A percentile compares a stretch with the other conserved stretches of the same genome.
These are phyloP conservation scores for Acinonyx jubatus DNA, from an alignment of 2,113 vertebrate genomes.

Conservation along the genomic window DNA sequence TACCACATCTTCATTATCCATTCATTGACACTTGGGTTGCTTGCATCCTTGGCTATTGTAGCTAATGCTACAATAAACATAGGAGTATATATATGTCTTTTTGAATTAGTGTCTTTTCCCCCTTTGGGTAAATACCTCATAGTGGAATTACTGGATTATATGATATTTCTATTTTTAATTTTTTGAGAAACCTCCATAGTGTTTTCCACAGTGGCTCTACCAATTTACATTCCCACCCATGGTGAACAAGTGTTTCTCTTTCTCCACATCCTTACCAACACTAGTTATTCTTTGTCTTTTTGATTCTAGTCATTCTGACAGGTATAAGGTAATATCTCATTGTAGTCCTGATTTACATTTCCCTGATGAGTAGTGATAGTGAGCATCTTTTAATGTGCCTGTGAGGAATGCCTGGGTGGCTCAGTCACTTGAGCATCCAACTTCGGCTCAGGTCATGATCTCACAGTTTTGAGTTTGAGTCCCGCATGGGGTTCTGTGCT, in stretches of 20 bases:
- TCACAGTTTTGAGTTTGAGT: too few species aligned
- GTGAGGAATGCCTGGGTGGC: neutral
- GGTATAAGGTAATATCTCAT: neutral
- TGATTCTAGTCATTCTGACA: neutral
- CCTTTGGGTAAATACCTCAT: neutral
- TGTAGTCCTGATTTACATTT: neutral
- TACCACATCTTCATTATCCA: neutral
- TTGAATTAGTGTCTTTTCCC: neutral
- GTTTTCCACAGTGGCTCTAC: neutral
- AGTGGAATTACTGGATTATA: neutral
- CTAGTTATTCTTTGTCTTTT: neutral
- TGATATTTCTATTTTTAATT: neutral
- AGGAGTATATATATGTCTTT: neutral
- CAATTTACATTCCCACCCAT: neutral
- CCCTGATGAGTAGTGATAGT: neutral
- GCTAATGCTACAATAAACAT: neutral
- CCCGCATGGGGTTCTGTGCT: too few species aligned
- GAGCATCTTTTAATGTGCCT: neutral
- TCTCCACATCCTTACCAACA: neutral
- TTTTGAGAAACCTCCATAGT: neutral
- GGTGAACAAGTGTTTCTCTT: neutral
- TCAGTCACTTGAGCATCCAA: too few species aligned
- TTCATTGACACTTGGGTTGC: neutral
- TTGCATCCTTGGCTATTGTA: neutral
- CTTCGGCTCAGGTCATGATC: too few species aligned